These are phyloP conservation scores for Strigamia transsilvanica DNA, from an alignment of 2,888 invertebrate species.

Conservation along the genomic window DNA sequence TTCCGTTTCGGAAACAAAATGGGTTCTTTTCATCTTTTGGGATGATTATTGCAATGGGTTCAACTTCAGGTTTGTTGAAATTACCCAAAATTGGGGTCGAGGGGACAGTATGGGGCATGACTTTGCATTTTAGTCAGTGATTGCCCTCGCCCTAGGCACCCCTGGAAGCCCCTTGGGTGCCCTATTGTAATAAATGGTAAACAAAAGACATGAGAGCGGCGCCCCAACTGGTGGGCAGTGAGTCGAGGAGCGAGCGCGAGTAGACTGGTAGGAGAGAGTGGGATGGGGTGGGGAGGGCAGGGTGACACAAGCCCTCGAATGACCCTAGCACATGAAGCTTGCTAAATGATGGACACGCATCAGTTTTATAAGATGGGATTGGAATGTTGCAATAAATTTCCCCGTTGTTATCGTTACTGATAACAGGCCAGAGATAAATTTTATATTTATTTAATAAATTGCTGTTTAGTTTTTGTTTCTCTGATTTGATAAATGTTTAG, in stretches of 20 bases:
- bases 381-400: constrained; percentile 5
- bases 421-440: no score
- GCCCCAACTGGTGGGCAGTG: constrained; percentile 44
- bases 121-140: constrained; percentile 49
- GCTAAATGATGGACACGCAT: constrained; percentile 17
- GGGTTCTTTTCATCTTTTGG: background rate
- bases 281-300: background rate
- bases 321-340: constrained; percentile 4
- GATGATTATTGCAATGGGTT: constrained; percentile 2
- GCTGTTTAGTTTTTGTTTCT: no score
- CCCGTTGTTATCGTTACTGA: background rate
- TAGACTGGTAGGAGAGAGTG: background rate
- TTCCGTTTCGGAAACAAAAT: background rate
- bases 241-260: constrained; percentile 46
- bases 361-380: background rate
- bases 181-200: constrained; percentile 45
- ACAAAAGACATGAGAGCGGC: constrained; percentile 37
- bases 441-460: no score
- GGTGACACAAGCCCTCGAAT: constrained; percentile 32
- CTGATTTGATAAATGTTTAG: no score
- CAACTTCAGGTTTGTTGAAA: constrained; percentile 29
- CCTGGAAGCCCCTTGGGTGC: constrained; percentile 23
- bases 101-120: constrained; percentile 40
- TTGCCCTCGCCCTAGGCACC: constrained; percentile 45
- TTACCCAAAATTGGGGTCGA: constrained; percentile 47